A percentile compares a stretch with the other conserved stretches of the same genome.
Conservation (phyloP, 2,888 invertebrate genomes). For the Xanthia icteritia region DNA sequence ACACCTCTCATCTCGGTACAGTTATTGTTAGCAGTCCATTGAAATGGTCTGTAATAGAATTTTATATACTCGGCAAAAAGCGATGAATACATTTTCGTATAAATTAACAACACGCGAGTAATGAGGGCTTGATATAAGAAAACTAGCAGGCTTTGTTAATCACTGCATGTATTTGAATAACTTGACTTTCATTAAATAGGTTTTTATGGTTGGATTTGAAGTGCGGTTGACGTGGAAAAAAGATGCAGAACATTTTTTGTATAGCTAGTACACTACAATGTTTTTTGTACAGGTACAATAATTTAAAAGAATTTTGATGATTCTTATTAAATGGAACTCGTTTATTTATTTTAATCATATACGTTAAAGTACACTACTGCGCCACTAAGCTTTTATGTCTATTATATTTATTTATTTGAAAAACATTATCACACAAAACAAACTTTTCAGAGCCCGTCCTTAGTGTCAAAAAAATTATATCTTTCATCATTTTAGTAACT, state of each 20-base stretch:
- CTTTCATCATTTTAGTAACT: slow-evolving; percentile 5
- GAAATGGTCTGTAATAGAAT: slow-evolving; percentile 57
- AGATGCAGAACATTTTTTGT: not conserved
- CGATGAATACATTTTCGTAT: slow-evolving; percentile 69
- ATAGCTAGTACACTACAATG: too few species aligned
- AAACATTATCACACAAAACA: not conserved
- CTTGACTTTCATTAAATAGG: slow-evolving; percentile 41
- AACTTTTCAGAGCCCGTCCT: not conserved
- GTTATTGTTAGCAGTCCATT: slow-evolving; percentile 53
- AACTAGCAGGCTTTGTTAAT: slow-evolving; percentile 56
- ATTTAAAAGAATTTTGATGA: not conserved
- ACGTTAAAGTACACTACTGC: too few species aligned
- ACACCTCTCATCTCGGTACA: slow-evolving; percentile 24
- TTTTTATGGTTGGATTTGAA: slow-evolving; percentile 19
- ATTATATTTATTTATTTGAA: not conserved
- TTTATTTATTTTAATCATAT: not conserved
- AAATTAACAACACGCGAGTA: slow-evolving; percentile 68
- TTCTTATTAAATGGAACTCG: not conserved
- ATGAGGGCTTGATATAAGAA: slow-evolving; percentile 56
- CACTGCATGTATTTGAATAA: slow-evolving; percentile 61
- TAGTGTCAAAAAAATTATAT: slow-evolving; percentile 5
- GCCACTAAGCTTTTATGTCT: not conserved
- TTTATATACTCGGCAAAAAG: slow-evolving; percentile 65
- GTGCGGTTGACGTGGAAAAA: slow-evolving; percentile 18
- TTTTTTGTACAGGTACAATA: too few species aligned